A percentile compares a stretch with the other conserved stretches of the same genome.
Evolutionary conservation across 2,888 invertebrate genomes (phyloP).

Genomic region (Notodonta ziczac): DNA sequence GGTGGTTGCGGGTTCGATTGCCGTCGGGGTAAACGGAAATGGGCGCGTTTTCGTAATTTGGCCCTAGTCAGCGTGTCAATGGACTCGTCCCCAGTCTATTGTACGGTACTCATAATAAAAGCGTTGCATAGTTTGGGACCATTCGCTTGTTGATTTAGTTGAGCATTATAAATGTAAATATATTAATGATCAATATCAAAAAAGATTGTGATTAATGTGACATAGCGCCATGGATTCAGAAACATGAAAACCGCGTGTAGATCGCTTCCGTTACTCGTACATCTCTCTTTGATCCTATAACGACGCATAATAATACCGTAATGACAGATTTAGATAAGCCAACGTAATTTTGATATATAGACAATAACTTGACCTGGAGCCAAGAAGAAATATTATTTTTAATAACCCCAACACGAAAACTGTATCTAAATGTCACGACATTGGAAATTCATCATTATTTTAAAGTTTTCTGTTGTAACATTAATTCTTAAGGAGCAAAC

Average conservation of each 20-base stretch:
- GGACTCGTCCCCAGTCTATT: too few relatives aligned
- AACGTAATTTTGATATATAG: conserved; percentile 6
- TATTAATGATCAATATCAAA: not conserved
- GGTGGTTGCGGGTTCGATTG: too few relatives aligned
- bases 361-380: conserved; percentile 8
- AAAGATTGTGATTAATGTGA: not conserved
- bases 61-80: too few relatives aligned
- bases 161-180: too few relatives aligned
- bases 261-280: conserved; percentile 1
- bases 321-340: conserved; percentile 4
- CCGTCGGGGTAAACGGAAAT: too few relatives aligned
- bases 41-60: too few relatives aligned
- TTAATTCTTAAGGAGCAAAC: conserved; percentile 1
- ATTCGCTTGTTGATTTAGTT: too few relatives aligned
- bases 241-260: conserved; percentile 1
- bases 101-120: too few relatives aligned
- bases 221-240: not conserved
- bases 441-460: conserved; percentile 5
- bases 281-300: conserved; percentile 7
- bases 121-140: too few relatives aligned
- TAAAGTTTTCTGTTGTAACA: not conserved
- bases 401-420: not conserved
- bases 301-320: not conserved
- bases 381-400: conserved; percentile 9
- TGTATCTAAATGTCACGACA: not conserved